Conservation (phyloP, 1,140 invertebrate species). For the Anoplolepis gracilipes region DNA sequence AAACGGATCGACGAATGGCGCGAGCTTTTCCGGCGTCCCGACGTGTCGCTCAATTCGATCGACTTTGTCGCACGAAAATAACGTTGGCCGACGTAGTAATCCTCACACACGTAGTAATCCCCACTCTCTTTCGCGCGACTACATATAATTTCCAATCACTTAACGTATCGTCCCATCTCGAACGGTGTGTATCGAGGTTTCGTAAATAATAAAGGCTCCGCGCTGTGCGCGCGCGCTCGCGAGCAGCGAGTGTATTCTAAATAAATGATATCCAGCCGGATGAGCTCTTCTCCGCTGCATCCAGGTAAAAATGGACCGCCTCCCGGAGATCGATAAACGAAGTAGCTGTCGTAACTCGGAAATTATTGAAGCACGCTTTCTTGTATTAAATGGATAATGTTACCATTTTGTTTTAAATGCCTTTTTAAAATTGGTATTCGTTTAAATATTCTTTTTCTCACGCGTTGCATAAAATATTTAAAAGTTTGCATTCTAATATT, state of each 20-base stretch:
- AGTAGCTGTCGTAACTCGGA: slow-evolving; percentile 15
- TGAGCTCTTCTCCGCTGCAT: slow-evolving; percentile 19
- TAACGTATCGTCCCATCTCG: slow-evolving; percentile 26
- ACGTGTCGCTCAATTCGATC: slow-evolving; percentile 47
- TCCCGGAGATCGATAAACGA: slow-evolving; percentile 49
- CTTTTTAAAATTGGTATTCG: not conserved
- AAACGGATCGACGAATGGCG: slow-evolving; percentile 63
- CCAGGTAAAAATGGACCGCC: slow-evolving; percentile 23
- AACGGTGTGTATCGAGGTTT: not conserved
- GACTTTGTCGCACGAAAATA: slow-evolving; percentile 34
- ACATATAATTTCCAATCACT: slow-evolving; percentile 61
- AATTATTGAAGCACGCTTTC: slow-evolving; percentile 30
- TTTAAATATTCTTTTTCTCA: not conserved
- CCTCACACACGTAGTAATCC: not conserved
- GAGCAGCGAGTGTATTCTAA: slow-evolving; percentile 38
- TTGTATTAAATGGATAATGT: not conserved
- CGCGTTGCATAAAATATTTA: not conserved
- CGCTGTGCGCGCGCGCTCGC: not conserved
- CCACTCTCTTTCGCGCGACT: not conserved
- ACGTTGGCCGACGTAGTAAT: not conserved
- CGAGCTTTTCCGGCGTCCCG: slow-evolving; percentile 50
- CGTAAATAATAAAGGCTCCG: slow-evolving; percentile 45
- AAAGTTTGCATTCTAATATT: not conserved
- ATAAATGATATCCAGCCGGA: slow-evolving; percentile 52
- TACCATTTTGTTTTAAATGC: not conserved